A percentile compares a stretch with the other conserved stretches of the same genome.
These are phyloP conservation scores for Philonicus albiceps DNA, from an alignment of 2,888 invertebrate species.

Conservation along the genomic window DNA sequence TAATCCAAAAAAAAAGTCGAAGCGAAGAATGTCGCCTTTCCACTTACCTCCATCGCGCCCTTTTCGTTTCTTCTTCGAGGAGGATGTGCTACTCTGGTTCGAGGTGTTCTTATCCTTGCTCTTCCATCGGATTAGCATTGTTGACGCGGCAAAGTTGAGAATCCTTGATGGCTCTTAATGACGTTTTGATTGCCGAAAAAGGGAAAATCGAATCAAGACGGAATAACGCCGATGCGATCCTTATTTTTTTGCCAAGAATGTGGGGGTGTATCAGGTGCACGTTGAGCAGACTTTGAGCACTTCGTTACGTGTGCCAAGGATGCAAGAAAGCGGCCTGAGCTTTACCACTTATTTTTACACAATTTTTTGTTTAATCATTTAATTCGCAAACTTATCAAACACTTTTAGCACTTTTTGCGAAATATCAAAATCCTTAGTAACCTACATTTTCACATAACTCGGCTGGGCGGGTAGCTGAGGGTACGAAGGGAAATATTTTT, in stretches of 20 bases:
- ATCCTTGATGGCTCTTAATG: constrained; percentile 43
- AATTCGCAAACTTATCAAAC: not conserved
- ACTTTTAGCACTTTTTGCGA: not conserved
- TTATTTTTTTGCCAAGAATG: not conserved
- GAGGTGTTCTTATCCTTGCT: constrained; percentile 81
- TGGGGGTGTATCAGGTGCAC: not conserved
- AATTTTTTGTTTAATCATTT: not conserved
- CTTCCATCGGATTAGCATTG: constrained; percentile 85
- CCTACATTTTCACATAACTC: not conserved
- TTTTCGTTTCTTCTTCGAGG: constrained; percentile 84
- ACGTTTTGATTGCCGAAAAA: constrained; percentile 29
- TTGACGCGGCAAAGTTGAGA: constrained; percentile 50
- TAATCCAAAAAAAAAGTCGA: not conserved
- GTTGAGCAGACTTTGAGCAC: not conserved
- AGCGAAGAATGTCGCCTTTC: not conserved
- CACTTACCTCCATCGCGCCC: constrained; percentile 80
- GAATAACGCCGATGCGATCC: not conserved
- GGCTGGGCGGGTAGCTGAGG: not conserved
- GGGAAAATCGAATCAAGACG: not conserved
- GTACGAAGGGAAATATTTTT: not conserved
- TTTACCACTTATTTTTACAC: not conserved
- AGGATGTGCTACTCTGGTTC: constrained; percentile 68
- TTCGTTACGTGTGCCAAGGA: not conserved
- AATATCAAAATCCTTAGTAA: not conserved
- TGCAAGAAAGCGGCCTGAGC: not conserved